Percentiles rank a stretch among this genome's conserved stretches.
Evolutionary conservation across 2,888 invertebrate genomes (phyloP).

Genomic region (Synanthedon andrenaeformis): DNA sequence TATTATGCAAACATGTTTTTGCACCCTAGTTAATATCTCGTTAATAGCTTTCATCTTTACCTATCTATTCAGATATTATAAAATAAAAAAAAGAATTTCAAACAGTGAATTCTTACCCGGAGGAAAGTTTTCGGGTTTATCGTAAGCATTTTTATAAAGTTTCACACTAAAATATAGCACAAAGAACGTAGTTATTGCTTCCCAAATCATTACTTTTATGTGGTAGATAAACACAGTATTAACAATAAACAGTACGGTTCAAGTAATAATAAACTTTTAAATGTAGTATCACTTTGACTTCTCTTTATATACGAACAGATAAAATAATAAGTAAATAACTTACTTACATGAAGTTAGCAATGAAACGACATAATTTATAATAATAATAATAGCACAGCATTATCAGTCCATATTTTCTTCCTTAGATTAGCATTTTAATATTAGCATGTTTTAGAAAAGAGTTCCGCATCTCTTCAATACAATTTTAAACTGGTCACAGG

Average conservation of each 20-base stretch:
- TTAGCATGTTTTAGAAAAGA: too few species aligned
- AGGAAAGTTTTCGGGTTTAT: conserved; percentile 64
- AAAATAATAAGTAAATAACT: background rate
- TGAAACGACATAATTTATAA: too few species aligned
- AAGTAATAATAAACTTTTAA: too few species aligned
- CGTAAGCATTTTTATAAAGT: conserved; percentile 46
- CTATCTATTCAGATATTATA: background rate
- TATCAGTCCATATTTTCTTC: too few species aligned
- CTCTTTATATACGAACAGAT: background rate
- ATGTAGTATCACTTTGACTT: background rate
- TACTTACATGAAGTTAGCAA: too few species aligned
- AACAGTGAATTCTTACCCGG: conserved; percentile 60
- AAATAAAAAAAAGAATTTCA: background rate
- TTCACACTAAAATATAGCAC: conserved; percentile 29
- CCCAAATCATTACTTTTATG: conserved; percentile 25
- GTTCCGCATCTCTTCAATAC: too few species aligned
- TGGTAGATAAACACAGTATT: background rate
- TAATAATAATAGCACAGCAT: too few species aligned
- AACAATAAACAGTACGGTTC: too few species aligned
- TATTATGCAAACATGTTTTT: too few species aligned
- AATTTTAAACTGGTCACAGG: too few species aligned
- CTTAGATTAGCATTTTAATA: too few species aligned
- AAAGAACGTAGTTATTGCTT: conserved; percentile 30
- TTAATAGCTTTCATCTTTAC: background rate
- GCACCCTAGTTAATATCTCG: background rate